Evolutionary conservation across 2,888 invertebrate species (phyloP), one percentile per base, ranked within the genome.

Genomic region (Pegoplata infirma): DNA sequence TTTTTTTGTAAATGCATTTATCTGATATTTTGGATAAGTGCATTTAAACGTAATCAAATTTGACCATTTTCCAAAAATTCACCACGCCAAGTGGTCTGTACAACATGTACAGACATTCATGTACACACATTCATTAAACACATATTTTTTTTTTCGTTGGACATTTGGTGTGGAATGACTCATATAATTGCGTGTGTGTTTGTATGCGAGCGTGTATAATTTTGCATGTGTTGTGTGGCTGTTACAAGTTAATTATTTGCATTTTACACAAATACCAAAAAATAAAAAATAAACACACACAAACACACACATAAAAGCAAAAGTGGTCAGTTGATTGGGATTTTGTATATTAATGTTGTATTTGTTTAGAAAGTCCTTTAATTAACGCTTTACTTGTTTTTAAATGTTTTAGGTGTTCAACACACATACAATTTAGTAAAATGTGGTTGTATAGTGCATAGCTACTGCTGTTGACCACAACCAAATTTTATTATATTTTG

Each of bases 201-300:
- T 8, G 8, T 59, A n/a, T 28, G 10, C 10, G 1, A 21, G 46
- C 44, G 46, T 67, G 59, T 19, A 16, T 4, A 23, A 14, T 61
- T 49, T 14, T 56, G n/a, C 53, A 47, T 55, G 40, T 63, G 40
- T 28, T 72, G 40, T 72, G 40, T 36, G 49, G 61, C 8, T 16
- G 14, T 51, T 28, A 16, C 25, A 59, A 71, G 76, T 76, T 76
- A 76, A 76, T 76, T 69, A 69, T 76, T 64, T 51, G 28, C 46
- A 44, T 46, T 69, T 56, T 64, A 51, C 5, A 46, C 40, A 49
- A n/a, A 40, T 40, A n/a, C 5, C 3, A 36, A 36, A 3, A 2
- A 36, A 36, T 12, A 10, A 53, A 14, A 51, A 49, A 40, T n/a
- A 36, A 12, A 36, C 36, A 36, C 10, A 58, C 17, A 32, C n/a